phyloP scores from a whole-genome alignment of 1,140 invertebrate genomes.

The Kradibia gibbosae region DNA sequence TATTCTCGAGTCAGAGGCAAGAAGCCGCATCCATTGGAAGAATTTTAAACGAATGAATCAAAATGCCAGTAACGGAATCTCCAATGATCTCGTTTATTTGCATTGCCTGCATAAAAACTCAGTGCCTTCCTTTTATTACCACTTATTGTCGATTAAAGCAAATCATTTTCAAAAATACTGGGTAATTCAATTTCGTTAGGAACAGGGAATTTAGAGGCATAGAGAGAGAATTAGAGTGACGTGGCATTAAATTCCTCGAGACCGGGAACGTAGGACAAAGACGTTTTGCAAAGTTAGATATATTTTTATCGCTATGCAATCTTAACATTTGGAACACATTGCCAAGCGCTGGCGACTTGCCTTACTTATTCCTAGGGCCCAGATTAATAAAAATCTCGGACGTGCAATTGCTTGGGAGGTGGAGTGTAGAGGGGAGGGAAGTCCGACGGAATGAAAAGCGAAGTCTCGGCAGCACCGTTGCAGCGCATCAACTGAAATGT shows the following conservation, averaged over 20 bases:
- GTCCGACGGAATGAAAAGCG: background rate
- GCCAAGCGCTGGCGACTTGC: background rate
- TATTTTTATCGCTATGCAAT: constrained; percentile 1
- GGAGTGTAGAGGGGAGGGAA: background rate
- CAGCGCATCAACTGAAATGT: background rate
- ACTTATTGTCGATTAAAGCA: background rate
- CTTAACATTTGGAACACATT: background rate
- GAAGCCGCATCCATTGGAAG: background rate
- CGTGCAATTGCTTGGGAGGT: no score
- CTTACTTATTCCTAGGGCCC: background rate
- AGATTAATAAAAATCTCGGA: background rate
- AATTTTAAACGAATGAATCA: background rate
- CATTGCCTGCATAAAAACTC: background rate
- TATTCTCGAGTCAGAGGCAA: background rate
- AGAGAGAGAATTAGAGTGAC: no score
- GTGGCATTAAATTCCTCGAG: no score
- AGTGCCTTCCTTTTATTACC: background rate
- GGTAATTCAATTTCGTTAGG: no score
- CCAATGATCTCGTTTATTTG: background rate
- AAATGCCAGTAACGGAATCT: background rate
- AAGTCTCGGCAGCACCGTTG: background rate
- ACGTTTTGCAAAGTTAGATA: background rate
- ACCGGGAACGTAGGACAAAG: background rate
- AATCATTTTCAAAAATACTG: no score
- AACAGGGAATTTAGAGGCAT: no score